A percentile compares a stretch with the other conserved stretches of the same genome.
These are phyloP conservation scores for rat (Rattus norvegicus) DNA, from an alignment of 2,113 vertebrate species.

Conservation along the genomic window DNA sequence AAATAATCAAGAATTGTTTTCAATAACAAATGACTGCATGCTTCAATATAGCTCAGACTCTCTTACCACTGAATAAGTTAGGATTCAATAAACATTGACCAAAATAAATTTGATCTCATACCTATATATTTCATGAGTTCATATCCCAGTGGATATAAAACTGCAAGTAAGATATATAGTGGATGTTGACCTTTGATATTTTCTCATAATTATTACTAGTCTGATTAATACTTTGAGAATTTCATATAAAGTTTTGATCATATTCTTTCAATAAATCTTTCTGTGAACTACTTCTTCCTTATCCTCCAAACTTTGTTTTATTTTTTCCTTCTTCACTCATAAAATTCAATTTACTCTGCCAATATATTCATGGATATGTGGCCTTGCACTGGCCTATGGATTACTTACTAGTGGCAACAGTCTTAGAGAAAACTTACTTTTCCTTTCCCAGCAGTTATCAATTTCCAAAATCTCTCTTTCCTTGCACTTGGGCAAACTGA, in stretches of 20 bases:
- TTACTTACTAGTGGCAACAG: not conserved
- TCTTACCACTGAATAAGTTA: conserved; percentile 63
- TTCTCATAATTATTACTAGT: not conserved
- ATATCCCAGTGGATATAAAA: conserved; percentile 11
- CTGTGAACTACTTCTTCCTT: not conserved
- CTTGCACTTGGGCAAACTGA: not conserved
- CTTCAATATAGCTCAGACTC: conserved; percentile 73
- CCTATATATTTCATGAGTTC: conserved; percentile 17
- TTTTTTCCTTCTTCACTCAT: not conserved
- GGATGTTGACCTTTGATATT: not conserved
- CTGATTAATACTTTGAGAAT: not conserved
- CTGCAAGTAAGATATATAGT: not conserved
- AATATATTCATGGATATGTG: not conserved
- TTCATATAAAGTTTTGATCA: not conserved
- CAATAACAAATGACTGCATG: conserved; percentile 80
- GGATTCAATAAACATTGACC: conserved; percentile 66
- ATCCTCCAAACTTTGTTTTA: not conserved
- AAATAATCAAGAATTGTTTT: conserved; percentile 81
- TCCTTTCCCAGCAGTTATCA: not conserved
- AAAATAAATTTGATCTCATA: conserved; percentile 22
- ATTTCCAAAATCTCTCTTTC: not conserved
- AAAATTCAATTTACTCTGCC: not conserved
- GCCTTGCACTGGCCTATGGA: not conserved
- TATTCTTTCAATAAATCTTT: not conserved
- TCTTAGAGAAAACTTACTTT: not conserved